These are phyloP conservation scores for Melanostoma scalare DNA, from an alignment of 2,888 invertebrate species.

Conservation along the genomic window DNA sequence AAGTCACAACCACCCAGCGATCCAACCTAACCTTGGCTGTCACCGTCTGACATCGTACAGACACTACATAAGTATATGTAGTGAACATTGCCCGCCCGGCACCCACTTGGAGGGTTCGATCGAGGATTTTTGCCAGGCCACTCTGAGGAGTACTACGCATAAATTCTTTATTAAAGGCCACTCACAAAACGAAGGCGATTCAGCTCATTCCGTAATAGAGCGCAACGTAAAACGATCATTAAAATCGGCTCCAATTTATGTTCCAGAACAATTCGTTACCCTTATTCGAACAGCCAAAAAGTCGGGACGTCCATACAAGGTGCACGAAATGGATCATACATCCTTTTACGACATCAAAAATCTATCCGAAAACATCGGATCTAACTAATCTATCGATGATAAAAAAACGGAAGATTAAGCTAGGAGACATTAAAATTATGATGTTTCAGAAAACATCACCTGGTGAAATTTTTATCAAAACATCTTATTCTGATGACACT, in stretches of 20 bases:
- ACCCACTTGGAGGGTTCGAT: too few relatives aligned
- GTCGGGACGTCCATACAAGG: constrained; percentile 1
- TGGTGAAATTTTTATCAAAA: constrained; percentile 7
- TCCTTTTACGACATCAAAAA: neutral
- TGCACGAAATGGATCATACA: constrained; percentile 6
- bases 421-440: constrained; percentile 4
- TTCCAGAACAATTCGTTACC: too few relatives aligned
- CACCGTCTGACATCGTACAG: too few relatives aligned
- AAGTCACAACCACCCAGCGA: too few relatives aligned
- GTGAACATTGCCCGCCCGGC: too few relatives aligned
- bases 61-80: too few relatives aligned
- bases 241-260: too few relatives aligned
- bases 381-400: constrained; percentile 2
- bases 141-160: neutral
- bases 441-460: constrained; percentile 8
- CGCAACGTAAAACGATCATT: neutral
- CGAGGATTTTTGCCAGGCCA: too few relatives aligned
- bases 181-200: constrained; percentile 18
- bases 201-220: neutral
- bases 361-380: constrained; percentile 3
- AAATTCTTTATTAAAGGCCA: constrained; percentile 19
- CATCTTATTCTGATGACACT: neutral
- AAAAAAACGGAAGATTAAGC: neutral
- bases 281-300: too few relatives aligned
- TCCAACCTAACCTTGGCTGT: too few relatives aligned